Evolutionary conservation across 2,888 invertebrate genomes (phyloP), one percentile per base, ranked within the genome.

Genomic region (Agrochola circellaris): DNA sequence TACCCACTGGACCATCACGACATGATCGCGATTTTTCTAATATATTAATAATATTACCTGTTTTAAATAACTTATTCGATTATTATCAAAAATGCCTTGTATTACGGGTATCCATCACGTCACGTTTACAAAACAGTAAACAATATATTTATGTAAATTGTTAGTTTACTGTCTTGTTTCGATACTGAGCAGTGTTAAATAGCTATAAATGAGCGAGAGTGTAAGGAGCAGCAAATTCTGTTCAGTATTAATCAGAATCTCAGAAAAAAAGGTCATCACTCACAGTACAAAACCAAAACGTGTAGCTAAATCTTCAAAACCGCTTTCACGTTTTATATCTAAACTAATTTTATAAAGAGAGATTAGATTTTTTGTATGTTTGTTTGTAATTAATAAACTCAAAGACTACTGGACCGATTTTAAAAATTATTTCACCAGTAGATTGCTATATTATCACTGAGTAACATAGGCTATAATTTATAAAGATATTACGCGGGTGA

Each of bases 321-420:
- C n/a, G 13, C 30, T 68, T 68, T 81, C 51, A 45, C 34, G 13
- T 68, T 77, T 76, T 45, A 11, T 64, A 26, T 38, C 9, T 38
- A 9, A 8, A 38, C 8, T 1, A 38, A 38, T 38, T 8, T 38
- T 38, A 38, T 38, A 38, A 8, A 38, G 38, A 38, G 9, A 38
- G 42, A 42, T 42, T 42, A 1, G 42, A 38, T 38, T 8, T 8
- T 38, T 38, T 38, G 8, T 42, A 8, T 9, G 42, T 42, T 42
- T 42, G 42, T 42, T 42, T 42, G 42, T 42, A 42, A 42, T 42
- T 9, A 42, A 42, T 42, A 42, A 42, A 42, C 42, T 42, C 38
- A 42, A 42, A 42, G 9, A 42, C 42, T 9, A 9, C 9, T 9
- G 9, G 42, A 42, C 42, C 42, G 42, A 42, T 42, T 42, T 42